Base-by-base conservation (phyloP, 1,140 invertebrate species). In the Linepithema humile region DNA sequence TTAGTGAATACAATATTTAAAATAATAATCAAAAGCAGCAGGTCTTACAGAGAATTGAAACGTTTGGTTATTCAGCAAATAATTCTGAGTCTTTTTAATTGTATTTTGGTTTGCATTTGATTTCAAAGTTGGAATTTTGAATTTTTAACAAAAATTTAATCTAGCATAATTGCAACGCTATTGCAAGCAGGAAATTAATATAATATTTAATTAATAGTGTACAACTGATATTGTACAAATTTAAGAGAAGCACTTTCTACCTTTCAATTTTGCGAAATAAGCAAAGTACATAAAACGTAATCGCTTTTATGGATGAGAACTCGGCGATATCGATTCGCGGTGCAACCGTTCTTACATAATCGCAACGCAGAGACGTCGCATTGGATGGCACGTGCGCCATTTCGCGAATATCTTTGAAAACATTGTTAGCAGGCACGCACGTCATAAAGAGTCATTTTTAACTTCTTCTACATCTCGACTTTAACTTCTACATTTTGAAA, bases 291-390 rank as follows among this genome's bases (percentile, higher is more conserved):
- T 9, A 29, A 64, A 75, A 32, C 3, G 12, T 29, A 23, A 48
- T 62, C 20, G 17, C 15, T 4, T 35, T 62, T 40, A 20, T 43
- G 55, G 2, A 53, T 67, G 45, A 53, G 32, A 69, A 35, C 48
- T 38, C 35, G 35, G 3, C n/a, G 48, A 69, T 80, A 80, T 80
- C 50, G 75, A 80, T 80, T 69, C n/a, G 64, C 4, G 29, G 12
- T 60, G 20, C 6, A 55, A 23, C 48, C 23, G 10, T 20, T 40
- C 48, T 80, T 80, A 80, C n/a, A 35, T 80, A 80, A 80, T 77
- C 64, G 35, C 35, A 23, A 5, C 35, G 43, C 17, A 23, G 43
- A 20, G 57, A 60, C 32, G 32, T 40, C 26, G 64, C 1, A 23
- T 17, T n/a, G 32, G 45, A 78, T 20, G 60, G 32, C 48, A 69